Conservation (phyloP, 2,797 vertebrate species). For the Bradypus variegatus region DNA sequence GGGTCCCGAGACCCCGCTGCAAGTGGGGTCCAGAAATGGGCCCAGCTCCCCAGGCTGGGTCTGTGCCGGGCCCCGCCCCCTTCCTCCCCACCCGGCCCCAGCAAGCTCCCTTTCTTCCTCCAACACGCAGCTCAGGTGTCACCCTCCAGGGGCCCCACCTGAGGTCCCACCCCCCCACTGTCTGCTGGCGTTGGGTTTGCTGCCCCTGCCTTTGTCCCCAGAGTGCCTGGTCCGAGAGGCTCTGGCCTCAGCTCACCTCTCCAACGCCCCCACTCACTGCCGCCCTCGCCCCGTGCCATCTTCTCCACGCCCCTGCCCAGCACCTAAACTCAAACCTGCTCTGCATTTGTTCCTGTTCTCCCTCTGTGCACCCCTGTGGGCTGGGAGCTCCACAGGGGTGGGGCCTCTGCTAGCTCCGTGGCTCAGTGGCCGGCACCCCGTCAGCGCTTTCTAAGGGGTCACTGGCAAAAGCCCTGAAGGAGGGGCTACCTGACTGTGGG, state of each 20-base stretch:
- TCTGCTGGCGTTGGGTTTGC: not conserved
- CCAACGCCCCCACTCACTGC: not conserved
- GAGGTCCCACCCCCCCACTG: not conserved
- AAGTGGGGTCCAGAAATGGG: not conserved
- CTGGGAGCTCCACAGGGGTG: rapidly evolving
- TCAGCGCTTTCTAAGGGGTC: rapidly evolving
- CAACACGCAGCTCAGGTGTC: not conserved
- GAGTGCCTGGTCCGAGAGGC: not conserved
- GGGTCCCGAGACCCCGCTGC: not conserved
- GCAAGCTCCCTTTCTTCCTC: not conserved
- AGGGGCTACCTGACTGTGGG: too few species aligned
- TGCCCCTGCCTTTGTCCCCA: not conserved
- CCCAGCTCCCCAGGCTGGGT: not conserved
- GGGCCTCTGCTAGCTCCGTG: rapidly evolving
- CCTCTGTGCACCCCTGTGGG: rapidly evolving
- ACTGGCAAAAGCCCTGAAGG: rapidly evolving
- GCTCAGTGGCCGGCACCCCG: rapidly evolving
- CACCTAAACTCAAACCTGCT: not conserved
- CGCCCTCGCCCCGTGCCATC: not conserved
- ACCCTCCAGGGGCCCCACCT: not conserved
- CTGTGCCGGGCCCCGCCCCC: not conserved
- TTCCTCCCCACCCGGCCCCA: not conserved
- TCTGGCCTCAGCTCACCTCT: not conserved
- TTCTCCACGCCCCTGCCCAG: not conserved
- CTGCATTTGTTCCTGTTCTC: not conserved